Conservation (phyloP, 2,113 vertebrate genomes). For the Cyphomyrus plagiostoma region DNA sequence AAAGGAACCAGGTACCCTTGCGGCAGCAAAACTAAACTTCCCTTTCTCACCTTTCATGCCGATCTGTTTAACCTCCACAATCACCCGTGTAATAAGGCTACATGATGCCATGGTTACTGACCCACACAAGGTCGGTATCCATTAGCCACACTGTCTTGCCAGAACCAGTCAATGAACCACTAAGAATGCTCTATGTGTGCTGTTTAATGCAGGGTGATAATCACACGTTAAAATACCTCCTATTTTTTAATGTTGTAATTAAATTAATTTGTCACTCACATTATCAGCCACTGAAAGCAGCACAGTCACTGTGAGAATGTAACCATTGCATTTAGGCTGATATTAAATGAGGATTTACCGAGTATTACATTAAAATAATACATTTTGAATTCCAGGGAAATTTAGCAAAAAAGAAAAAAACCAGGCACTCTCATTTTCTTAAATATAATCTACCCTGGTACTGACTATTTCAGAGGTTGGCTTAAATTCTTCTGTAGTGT, state of each 20-base stretch:
- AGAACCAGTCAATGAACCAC: neutral
- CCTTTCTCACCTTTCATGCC: neutral
- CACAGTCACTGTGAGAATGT: neutral
- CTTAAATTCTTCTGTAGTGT: neutral
- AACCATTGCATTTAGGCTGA: neutral
- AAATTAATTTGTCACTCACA: constrained; percentile 1
- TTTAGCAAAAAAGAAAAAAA: neutral
- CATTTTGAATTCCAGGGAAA: neutral
- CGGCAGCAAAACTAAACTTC: neutral
- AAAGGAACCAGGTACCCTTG: neutral
- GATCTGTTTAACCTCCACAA: neutral
- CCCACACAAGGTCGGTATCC: neutral
- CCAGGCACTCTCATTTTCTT: neutral
- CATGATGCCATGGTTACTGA: neutral
- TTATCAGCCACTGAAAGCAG: neutral
- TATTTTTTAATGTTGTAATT: constrained; percentile 6
- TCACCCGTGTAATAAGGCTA: neutral
- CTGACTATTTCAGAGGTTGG: neutral
- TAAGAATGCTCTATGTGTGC: neutral
- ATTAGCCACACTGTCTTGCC: neutral
- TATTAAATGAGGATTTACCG: neutral
- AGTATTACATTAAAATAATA: neutral
- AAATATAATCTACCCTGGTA: neutral
- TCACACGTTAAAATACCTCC: neutral
- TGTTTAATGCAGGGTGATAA: neutral